phyloP scores from a whole-genome alignment of 2,797 vertebrate species.

The Peromyscus nudipes region DNA sequence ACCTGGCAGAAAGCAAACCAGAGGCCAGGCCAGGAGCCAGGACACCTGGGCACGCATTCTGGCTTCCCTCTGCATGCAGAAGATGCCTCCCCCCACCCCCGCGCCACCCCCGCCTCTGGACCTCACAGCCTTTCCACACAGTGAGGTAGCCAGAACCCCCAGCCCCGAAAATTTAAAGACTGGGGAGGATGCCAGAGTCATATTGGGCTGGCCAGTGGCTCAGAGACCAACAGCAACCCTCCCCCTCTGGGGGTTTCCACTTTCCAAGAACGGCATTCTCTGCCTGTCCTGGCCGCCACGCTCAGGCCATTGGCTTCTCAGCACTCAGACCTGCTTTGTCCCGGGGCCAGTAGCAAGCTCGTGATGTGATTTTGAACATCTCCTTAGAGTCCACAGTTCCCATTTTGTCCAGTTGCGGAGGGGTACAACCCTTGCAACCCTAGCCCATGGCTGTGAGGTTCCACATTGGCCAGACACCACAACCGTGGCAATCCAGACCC shows the following conservation, averaged over 20 bases:
- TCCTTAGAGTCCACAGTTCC: slow-evolving; percentile 36
- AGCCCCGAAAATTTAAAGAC: slow-evolving; percentile 66
- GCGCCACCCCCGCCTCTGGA: not conserved
- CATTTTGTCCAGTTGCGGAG: not conserved
- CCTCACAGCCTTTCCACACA: slow-evolving; percentile 16
- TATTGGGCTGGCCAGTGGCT: slow-evolving; percentile 43
- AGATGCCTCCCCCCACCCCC: not conserved
- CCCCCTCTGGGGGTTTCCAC: slow-evolving; percentile 58
- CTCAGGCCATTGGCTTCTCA: slow-evolving; percentile 61
- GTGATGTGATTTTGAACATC: slow-evolving; percentile 79
- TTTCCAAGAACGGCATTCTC: slow-evolving; percentile 77
- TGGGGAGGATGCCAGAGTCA: slow-evolving; percentile 17
- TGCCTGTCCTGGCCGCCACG: slow-evolving; percentile 28
- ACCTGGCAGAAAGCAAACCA: slow-evolving; percentile 63
- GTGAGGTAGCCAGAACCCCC: not conserved
- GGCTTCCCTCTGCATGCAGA: not conserved
- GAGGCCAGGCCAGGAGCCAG: slow-evolving; percentile 62
- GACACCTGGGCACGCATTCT: slow-evolving; percentile 60
- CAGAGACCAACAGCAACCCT: slow-evolving; percentile 57
- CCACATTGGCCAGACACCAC: fast-evolving
- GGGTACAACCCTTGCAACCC: not conserved
- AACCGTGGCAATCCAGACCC: not conserved
- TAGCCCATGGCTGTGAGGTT: not conserved
- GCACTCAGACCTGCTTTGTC: slow-evolving; percentile 69
- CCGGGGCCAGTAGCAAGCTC: slow-evolving; percentile 68